phyloP scores from a whole-genome alignment of 2,113 vertebrate species.

The Thryonomys swinderianus region DNA sequence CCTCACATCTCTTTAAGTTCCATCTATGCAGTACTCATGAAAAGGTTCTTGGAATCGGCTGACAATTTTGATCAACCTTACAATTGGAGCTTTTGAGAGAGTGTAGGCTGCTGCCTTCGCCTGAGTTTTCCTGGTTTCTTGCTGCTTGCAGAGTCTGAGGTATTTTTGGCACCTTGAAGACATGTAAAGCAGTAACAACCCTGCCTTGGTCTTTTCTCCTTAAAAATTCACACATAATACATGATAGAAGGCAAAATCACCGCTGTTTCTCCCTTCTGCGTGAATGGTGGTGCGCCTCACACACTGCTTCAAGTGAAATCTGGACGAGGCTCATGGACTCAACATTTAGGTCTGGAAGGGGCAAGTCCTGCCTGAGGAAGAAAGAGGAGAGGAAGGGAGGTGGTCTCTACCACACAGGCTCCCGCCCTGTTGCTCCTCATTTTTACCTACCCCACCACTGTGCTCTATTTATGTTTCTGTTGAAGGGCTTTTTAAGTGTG shows the following conservation, averaged over 20 bases:
- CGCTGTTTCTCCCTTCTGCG: slow-evolving; percentile 20
- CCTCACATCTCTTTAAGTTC: slow-evolving; percentile 53
- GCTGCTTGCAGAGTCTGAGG: slow-evolving; percentile 46
- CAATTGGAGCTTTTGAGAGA: slow-evolving; percentile 47
- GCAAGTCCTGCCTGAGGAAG: slow-evolving; percentile 27
- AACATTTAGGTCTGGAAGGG: slow-evolving; percentile 60
- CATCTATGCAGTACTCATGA: slow-evolving; percentile 62
- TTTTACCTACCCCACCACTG: slow-evolving; percentile 66
- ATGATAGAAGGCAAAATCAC: slow-evolving; percentile 41
- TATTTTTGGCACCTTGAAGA: slow-evolving; percentile 62
- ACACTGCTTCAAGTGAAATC: slow-evolving; percentile 36
- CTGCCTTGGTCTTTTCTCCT: slow-evolving; percentile 14
- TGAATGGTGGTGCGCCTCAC: slow-evolving; percentile 42
- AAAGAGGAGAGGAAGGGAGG: slow-evolving; percentile 59
- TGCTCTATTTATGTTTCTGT: slow-evolving; percentile 80
- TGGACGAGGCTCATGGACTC: slow-evolving; percentile 47
- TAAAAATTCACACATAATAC: slow-evolving; percentile 37
- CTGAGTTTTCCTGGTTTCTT: slow-evolving; percentile 51
- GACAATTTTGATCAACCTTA: not conserved
- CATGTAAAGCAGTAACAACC: slow-evolving; percentile 49
- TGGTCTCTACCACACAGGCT: slow-evolving; percentile 38
- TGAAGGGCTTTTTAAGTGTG: slow-evolving; percentile 66
- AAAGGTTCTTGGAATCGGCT: slow-evolving; percentile 65
- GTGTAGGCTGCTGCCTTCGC: not conserved
- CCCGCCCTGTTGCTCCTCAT: slow-evolving; percentile 66